Base-by-base conservation (phyloP, 1,140 invertebrate genomes). In the Arctopsyche grandis region DNA sequence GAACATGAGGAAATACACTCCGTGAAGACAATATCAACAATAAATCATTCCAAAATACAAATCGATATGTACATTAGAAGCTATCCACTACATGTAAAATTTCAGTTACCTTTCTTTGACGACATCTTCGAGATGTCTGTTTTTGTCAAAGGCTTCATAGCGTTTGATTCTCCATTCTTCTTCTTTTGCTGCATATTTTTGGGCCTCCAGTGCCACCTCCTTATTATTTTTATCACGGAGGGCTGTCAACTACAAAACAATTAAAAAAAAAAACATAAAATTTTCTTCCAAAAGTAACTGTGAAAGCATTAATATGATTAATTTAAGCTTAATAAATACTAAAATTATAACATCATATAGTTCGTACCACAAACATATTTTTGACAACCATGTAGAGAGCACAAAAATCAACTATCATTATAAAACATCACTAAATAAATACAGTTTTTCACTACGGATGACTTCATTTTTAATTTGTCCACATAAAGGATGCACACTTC, bases 121-220 rank as follows among this genome's bases (percentile, higher is more conserved):
- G 75, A 90, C 86, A 79, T 90, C 87, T 80, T 90, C 89, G 43
- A 90, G 84, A 69, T 90, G 88, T 52, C 90, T 84, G 79, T 87
- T 87, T 70, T 89, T 88, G 83, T 91, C 90, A 83, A 91, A 91
- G 78, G 88, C 89, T 74, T 86, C 83, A 84, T 91, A 88, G 5
- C 90, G 86, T 26, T 89, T 87, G 79, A 88, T 88, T 79, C 88
- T 87, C 84, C 90, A 87, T 84, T 88, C 88, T 82, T 88, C 86
- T 22, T 79, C 75, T 75, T 84, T 85, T 12, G 70, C 81, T 66
- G 85, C 81, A 52, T 84, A 63, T 84, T 88, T 87, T 78, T 88
- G 87, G 69, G 69, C 77, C n/a, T 79, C 69, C 21, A 79, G 84
- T 77, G 85, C 85, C 22, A 87, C 73, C 75, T 87, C 84, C 79